Base-by-base conservation (phyloP, 2,113 vertebrate species). In the Coptodon rendalli region DNA sequence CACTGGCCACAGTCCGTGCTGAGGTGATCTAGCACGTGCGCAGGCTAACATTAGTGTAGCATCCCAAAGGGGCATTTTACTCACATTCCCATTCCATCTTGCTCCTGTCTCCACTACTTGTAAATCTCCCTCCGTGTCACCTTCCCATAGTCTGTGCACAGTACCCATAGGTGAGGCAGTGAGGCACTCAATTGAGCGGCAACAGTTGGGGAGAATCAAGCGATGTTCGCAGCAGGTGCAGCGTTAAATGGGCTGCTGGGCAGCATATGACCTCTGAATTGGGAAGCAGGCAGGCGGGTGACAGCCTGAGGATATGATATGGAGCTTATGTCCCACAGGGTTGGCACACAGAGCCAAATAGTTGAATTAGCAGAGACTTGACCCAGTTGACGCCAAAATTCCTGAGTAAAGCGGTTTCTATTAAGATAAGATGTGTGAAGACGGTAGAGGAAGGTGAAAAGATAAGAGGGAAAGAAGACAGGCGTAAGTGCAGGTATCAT, bases 161-260 rank as follows among this genome's bases (percentile, higher is more conserved):
- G 80, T 45, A 45, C 76, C 89, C 91, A 93, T 86, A 91, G 81
- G 78, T 84, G 81, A 53, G 78, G 76, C 80, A 68, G 52, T 52
- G 45, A 90, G 88, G 38, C 76, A 92, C 86, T 95, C 91, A 68
- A 83, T 88, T 87, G 86, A 86, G 81, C 38, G 2, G 59, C 83
- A 90, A 84, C 91, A 81, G 88, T 91, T 92, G 76, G 59, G 80
- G 34, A 85, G 87, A 93, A 92, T 93, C 89, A 88, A 92, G 95
- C 76, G 83, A 90, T 90, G 86, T 34, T 63, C 80, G 14, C 91
- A 93, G 93, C 90, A 93, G 93, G 92, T 92, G 73, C 66, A 29
- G 85, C 82, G 86, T 91, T 92, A 91, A 94, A 94, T 61, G 90
- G 89, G 88, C 88, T 84, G 78, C 88, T 24, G 82, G 86, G 82